These are phyloP conservation scores for Platyscapa corneri DNA, from an alignment of 1,140 invertebrate species.

Conservation along the genomic window DNA sequence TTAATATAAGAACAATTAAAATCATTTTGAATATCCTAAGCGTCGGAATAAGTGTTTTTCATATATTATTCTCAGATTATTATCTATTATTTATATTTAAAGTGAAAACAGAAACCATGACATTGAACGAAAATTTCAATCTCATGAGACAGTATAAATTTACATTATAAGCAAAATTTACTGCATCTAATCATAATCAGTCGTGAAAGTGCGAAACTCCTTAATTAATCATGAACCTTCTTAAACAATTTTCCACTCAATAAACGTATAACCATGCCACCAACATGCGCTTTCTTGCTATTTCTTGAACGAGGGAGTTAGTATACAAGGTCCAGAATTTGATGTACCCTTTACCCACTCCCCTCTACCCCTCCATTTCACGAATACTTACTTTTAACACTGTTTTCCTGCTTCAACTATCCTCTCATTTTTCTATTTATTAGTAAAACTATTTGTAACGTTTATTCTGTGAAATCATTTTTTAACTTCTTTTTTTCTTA, in stretches of 20 bases:
- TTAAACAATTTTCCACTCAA: constrained; percentile 32
- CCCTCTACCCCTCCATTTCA: too few species aligned
- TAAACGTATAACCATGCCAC: background rate
- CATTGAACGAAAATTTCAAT: background rate
- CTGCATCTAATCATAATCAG: background rate
- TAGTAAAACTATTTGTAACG: too few species aligned
- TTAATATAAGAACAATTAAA: background rate
- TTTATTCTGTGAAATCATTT: too few species aligned
- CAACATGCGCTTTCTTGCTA: background rate
- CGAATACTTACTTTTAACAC: too few species aligned
- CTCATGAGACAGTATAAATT: background rate
- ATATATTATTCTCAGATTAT: background rate
- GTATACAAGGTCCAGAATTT: background rate
- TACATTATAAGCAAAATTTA: background rate
- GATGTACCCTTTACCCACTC: too few species aligned
- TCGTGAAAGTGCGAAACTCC: background rate
- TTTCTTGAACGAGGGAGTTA: background rate
- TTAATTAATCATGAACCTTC: constrained; percentile 17
- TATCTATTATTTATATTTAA: background rate
- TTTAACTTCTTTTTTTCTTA: too few species aligned
- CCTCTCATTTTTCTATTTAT: too few species aligned
- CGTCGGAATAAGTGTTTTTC: background rate
- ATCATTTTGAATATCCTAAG: background rate
- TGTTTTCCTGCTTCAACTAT: too few species aligned
- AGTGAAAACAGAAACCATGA: background rate